Base-by-base conservation (phyloP, 2,797 vertebrate genomes). In the Sebastes dallii region DNA sequence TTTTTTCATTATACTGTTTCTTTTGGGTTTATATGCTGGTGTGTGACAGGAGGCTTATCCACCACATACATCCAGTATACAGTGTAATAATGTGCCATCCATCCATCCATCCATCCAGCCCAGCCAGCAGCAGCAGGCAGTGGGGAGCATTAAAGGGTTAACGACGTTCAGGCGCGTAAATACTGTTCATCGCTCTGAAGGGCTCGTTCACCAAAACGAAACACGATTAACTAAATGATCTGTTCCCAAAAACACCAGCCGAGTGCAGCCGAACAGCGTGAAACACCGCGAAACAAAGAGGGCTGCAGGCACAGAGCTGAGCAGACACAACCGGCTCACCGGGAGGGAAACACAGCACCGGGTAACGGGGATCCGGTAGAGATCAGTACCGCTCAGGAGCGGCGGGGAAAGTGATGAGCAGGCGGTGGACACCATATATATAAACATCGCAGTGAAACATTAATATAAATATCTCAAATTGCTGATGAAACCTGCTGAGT, bases 81-180 rank as follows among this genome's bases (percentile, higher is more conserved):
- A 36, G 36, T 36, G 13, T 27, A 14, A 16, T 34, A 58, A 69
- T 73, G 80, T 84, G 72, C 32, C 55, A 34, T 12, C 20, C 34
- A 34, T 34, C 32, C 30, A 32, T 32, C 30, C 32, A 34, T 32
- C 32, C 30, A 32, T 32, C 22, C 42, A 74, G 62, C 58, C 30
- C 58, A 16, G 42, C 42, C 13, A 13, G 42, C 16, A 46, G 42
- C 42, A 46, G 61, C 66, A 73, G 78, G 66, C 46, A 36, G 29
- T 18, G 20, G 34, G 65, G 42, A 76, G 75, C 79, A 86, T 18
- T 27, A 89, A 95, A 90, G 94, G 94, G 95, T 96, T 96, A 95
- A 96, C 78, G 36, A 34, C 34, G 92, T 92, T 91, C 94, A 92
- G 94, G 94, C 96, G 95, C 95, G 95, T 95, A 96, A 96, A 96